Base-by-base conservation (phyloP, 2,888 invertebrate species). In the Monochamus alternatus region DNA sequence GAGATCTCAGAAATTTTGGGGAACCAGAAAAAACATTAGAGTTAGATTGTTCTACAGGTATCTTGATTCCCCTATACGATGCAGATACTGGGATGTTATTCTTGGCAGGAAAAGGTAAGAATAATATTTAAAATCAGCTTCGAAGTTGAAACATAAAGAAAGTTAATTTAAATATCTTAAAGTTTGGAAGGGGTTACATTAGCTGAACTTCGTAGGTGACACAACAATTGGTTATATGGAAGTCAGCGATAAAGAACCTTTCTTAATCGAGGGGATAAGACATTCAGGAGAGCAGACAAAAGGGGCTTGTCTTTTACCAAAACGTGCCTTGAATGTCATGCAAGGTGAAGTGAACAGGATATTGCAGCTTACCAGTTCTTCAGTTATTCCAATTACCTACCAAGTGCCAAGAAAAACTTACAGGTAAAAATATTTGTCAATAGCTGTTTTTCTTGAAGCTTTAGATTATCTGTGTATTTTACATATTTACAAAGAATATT, bases 211-310 rank as follows among this genome's bases (percentile, higher is more conserved):
- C 78, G n/a, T 70, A 88, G 88, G 97, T 7, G 98, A 98, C 85
- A 97, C 96, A 0, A 96, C 96, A 1, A 95, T 98, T 77, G 92
- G 94, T 75, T 98, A 97, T 85, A 92, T 96, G 92, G 98, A 98
- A 90, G 93, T 98, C 1, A 94, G 94, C 63, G 96, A 97, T 78
- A 93, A 95, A 83, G 96, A 96, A 86, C 97, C 98, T 0, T 96
- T 93, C 87, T 89, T 98, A n/a, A 95, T 95, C 74, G 97, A 97
- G 88, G 97, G 98, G 31, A 89, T 95, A 78, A 91, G 95, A 73
- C 96, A 97, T 90, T 95, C 95, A 30, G 94, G 97, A n/a, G 97
- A 98, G 85, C 98, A 98, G 89, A 97, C 97, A 0, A 97, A 98
- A 87, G 98, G 98, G 4, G 97, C 97, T 3, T 97, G 97, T 84